Base-by-base conservation (phyloP, 2,888 invertebrate species). In the Lithosia quadra region DNA sequence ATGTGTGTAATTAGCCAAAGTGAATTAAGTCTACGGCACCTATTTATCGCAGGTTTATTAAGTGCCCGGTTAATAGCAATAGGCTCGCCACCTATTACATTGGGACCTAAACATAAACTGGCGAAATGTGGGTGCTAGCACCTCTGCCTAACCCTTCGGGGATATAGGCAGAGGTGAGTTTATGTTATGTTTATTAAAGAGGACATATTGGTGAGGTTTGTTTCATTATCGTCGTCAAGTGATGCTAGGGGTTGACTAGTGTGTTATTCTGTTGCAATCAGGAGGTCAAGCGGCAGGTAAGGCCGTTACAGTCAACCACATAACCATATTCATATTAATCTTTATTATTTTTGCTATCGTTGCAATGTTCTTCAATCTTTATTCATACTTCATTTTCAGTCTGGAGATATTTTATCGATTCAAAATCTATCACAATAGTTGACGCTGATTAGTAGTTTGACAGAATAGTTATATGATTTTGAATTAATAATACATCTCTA, bases 211-310 rank as follows among this genome's bases (percentile, higher is more conserved):
- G 21, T 33, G 65, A n/a, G 67, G 28, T 62, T 68, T 68, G 61
- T 60, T 65, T 64, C 59, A 72, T 65, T 60, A 69, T 63, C 63
- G 77, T 72, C 65, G 65, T 73, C 64, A 65, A 36, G 43, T 15
- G 21, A 76, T 76, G 60, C 65, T 75, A 68, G 75, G 72, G 83
- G 85, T 84, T 90, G 84, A 91, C 85, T 83, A 76, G 78, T 81
- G 68, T 89, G 77, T 92, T 91, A 78, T 92, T 93, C 87, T 94
- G 92, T 93, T 92, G 94, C 94, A 88, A 88, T 84, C 94, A 95
- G 95, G 95, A 88, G 87, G 91, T 91, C 94, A 92, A 86, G 81
- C 91, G 86, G 82, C 94, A 95, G 95, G 95, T 95, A 93, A 95
- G 94, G 89, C 86, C 83, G 83, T 82, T 77, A 75, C 73, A 72